Base-by-base conservation (phyloP, 2,888 invertebrate genomes). In the Phaonia tiefii region DNA sequence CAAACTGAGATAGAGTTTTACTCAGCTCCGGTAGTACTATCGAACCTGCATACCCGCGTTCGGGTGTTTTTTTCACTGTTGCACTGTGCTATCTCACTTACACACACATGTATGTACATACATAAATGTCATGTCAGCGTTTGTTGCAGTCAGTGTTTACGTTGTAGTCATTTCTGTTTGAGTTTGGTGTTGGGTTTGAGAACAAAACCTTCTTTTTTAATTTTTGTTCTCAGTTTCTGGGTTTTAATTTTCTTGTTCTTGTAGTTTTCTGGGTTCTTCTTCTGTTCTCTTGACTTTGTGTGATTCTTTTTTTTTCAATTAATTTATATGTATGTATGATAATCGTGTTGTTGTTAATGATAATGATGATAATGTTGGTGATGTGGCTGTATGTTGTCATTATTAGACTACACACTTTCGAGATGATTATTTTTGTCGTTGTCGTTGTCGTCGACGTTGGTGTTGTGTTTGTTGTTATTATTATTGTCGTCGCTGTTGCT, bases 381-480 rank as follows among this genome's bases (percentile, higher is more conserved):
- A 54, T 54, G 25, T 25, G 54, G 54, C 25, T 25, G n/a, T n/a
- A n/a, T n/a, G 54, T 54, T 25, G 54, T 54, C 54, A 25, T 54
- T 25, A 25, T 54, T 54, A 25, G 13, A 54, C 22, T 25, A 54
- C 25, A 54, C 25, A 54, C 22, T 54, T 54, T 54, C 13, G 54
- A 17, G 20, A 2, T 54, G 20, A 17, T 54, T 22, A 25, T 54
- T 54, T 11, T 22, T 20, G 3, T n/a, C n/a, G 20, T 54, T 54
- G 54, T 54, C 22, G 54, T 54, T 54, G 31, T 8, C 25, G 54
- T 13, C 49, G 49, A 15, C 51, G 25, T 54, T 54, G 25, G 22
- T 25, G 13, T 54, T 22, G 4, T 22, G 54, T 8, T n/a, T 46
- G 25, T 54, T 54, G 54, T 54, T 54, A 25, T 54, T 54, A 22